Base-by-base conservation (phyloP, 1,140 invertebrate species). In the Heliconius himera region DNA sequence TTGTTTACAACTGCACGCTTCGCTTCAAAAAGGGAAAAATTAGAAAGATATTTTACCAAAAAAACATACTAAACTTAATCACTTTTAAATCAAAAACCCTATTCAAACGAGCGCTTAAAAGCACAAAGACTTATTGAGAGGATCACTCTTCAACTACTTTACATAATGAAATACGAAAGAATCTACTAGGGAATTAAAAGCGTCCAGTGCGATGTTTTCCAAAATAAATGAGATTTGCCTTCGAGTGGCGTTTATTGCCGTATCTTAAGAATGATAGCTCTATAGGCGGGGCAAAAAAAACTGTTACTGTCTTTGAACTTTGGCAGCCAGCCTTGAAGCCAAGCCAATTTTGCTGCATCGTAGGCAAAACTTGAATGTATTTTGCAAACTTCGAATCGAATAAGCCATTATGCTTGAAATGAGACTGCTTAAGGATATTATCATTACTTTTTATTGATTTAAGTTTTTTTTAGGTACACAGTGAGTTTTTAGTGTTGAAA, bases 171-270 rank as follows among this genome's bases (percentile, higher is more conserved):
- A 90, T 86, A 84, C 82, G 77, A 84, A 77, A 83, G 83, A 82
- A 84, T 82, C 73, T 81, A 70, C 81, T 74, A 49, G 82, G 82
- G 89, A 91, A 91, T 91, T 90, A 91, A 91, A 91, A 36, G 90
- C 88, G 82, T 89, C 83, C 82, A 86, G 80, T 88, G 82, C 84
- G 91, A 85, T 87, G 85, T 87, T 87, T 90, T 87, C 83, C 79
- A 80, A 89, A 91, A 93, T 91, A 91, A 93, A 92, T 91, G 88
- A 88, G 86, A 84, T 89, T 90, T 89, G 84, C 88, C 87, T 89
- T 89, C 89, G 85, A 93, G 90, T 91, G 89, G 90, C 88, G 89
- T 91, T 93, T 91, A 92, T 93, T 90, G 89, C 89, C 88, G 92
- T 93, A 91, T 91, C 91, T 92, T 86, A 87, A 89, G 90, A 91